phyloP scores from a whole-genome alignment of 1,140 invertebrate species.

The Aphelinus atriplicis region DNA sequence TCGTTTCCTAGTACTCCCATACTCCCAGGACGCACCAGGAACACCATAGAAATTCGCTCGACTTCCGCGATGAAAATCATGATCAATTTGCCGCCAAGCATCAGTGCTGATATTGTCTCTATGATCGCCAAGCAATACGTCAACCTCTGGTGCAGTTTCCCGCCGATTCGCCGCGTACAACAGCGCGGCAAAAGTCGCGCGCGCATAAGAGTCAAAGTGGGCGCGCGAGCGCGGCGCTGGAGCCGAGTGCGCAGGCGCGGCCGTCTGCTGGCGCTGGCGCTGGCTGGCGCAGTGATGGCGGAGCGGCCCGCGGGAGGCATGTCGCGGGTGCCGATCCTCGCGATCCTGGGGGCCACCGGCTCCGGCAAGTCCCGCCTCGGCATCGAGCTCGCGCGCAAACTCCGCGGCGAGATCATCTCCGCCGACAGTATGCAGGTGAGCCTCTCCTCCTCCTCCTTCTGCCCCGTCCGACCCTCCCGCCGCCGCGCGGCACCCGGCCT shows the following conservation, averaged over 20 bases:
- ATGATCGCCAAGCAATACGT: no score
- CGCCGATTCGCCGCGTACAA: no score
- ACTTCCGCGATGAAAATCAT: no score
- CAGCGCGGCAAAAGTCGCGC: neutral
- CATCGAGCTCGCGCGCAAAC: constrained; percentile 88
- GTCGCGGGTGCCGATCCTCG: constrained; percentile 77
- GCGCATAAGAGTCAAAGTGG: neutral
- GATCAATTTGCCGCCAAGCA: no score
- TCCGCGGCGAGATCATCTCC: constrained; percentile 95
- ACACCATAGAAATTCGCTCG: no score
- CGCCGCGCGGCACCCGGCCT: no score
- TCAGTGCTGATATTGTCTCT: no score
- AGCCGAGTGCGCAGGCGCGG: constrained; percentile 1
- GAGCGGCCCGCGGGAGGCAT: constrained; percentile 27
- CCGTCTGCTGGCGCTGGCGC: constrained; percentile 31
- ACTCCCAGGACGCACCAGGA: no score
- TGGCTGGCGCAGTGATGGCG: constrained; percentile 38
- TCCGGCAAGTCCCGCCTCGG: constrained; percentile 97
- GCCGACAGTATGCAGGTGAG: constrained; percentile 99
- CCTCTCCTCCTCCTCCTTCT: no score
- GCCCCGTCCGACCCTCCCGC: no score
- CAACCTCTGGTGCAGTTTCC: no score
- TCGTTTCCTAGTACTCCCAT: no score
- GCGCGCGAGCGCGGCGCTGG: neutral
- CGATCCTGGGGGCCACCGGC: constrained; percentile 94